Conservation (phyloP, 1,140 invertebrate species). For the Galleria mellonella region DNA sequence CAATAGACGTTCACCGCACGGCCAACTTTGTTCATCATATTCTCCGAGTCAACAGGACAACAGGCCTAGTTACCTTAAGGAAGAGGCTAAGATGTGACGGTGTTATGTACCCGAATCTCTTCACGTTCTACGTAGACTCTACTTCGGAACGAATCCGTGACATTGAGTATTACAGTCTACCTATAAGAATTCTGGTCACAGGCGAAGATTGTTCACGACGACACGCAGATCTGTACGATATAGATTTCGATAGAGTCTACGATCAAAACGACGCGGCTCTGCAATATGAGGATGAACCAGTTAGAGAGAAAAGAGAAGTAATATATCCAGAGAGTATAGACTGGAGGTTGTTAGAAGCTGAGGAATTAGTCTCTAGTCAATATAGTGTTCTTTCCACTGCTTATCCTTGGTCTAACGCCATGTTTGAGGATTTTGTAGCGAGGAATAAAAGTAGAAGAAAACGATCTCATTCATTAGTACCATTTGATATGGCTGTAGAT, state of each 20-base stretch:
- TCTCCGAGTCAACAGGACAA: slow-evolving; percentile 82
- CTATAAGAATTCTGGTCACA: slow-evolving; percentile 84
- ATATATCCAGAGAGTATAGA: slow-evolving; percentile 53
- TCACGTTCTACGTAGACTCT: slow-evolving; percentile 90
- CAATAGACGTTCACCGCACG: slow-evolving; percentile 84
- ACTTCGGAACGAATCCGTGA: slow-evolving; percentile 84
- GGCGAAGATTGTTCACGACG: slow-evolving; percentile 78
- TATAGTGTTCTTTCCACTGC: slow-evolving; percentile 61
- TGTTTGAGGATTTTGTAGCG: slow-evolving; percentile 75
- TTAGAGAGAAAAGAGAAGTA: slow-evolving; percentile 63
- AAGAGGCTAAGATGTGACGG: slow-evolving; percentile 85
- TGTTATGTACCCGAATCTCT: slow-evolving; percentile 86
- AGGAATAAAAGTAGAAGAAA: slow-evolving; percentile 69
- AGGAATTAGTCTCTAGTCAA: slow-evolving; percentile 65
- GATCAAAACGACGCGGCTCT: slow-evolving; percentile 60
- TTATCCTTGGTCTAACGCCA: slow-evolving; percentile 68
- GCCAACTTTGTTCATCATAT: slow-evolving; percentile 87
- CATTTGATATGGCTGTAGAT: slow-evolving; percentile 73
- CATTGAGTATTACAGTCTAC: slow-evolving; percentile 89
- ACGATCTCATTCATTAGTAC: slow-evolving; percentile 55
- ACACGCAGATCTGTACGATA: slow-evolving; percentile 59
- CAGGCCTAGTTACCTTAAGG: slow-evolving; percentile 84
- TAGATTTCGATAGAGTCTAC: slow-evolving; percentile 72
- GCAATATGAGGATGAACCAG: slow-evolving; percentile 57
- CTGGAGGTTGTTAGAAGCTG: slow-evolving; percentile 63